phyloP scores from a whole-genome alignment of 1,140 invertebrate genomes.

The Drosophila ercepeae region DNA sequence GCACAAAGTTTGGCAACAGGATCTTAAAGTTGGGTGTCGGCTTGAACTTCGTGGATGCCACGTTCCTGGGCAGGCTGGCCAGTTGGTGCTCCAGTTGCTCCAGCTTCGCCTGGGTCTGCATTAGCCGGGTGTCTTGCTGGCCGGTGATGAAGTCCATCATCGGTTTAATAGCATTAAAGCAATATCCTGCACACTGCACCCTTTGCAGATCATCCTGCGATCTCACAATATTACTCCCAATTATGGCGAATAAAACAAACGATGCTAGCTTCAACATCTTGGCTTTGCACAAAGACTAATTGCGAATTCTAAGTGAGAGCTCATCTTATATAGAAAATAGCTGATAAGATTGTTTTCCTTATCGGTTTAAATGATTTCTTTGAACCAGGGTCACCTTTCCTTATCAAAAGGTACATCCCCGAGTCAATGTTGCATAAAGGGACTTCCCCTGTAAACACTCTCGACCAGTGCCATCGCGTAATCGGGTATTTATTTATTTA shows the following conservation, averaged over 20 bases:
- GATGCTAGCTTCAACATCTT: neutral
- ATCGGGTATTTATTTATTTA: too few relatives aligned
- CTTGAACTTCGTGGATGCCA: neutral
- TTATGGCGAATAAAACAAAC: neutral
- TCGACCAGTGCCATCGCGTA: too few relatives aligned
- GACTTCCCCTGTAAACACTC: neutral
- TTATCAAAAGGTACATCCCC: conserved; percentile 1
- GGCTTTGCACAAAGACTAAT: neutral
- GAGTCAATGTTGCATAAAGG: neutral
- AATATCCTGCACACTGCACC: conserved; percentile 9
- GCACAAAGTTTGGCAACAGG: neutral
- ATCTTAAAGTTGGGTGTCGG: neutral
- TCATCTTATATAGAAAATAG: neutral
- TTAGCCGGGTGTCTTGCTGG: neutral
- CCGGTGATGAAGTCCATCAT: conserved; percentile 1
- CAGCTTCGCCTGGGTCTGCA: neutral
- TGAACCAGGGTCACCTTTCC: neutral
- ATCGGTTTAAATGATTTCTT: neutral
- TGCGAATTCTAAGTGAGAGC: neutral
- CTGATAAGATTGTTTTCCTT: neutral
- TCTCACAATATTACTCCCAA: neutral
- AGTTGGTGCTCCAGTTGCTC: neutral
- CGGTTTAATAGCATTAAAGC: neutral
- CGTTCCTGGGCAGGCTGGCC: neutral
- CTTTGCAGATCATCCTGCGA: neutral